Evolutionary conservation across 2,113 vertebrate genomes (phyloP).

Genomic region (Butorides virescens): DNA sequence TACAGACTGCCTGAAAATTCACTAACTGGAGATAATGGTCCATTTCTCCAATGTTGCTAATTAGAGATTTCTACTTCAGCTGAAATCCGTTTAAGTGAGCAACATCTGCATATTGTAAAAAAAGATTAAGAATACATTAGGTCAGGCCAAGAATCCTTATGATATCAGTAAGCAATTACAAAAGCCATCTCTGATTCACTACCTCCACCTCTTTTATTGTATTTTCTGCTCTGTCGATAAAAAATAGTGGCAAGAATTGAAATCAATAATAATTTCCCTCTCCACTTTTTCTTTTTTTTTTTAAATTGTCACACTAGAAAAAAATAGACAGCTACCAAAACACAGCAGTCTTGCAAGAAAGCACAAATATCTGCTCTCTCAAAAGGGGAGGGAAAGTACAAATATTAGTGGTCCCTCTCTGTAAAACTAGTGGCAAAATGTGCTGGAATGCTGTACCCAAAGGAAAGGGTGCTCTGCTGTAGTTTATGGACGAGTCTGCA

Average conservation of each 20-base stretch:
- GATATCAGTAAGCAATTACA: background rate
- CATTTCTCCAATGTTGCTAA: constrained; percentile 60
- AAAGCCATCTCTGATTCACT: background rate
- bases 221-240: background rate
- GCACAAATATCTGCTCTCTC: background rate
- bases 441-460: background rate
- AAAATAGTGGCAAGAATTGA: constrained; percentile 9
- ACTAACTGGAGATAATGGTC: constrained; percentile 62
- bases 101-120: background rate
- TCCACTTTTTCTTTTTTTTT: background rate
- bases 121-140: background rate
- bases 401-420: background rate
- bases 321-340: background rate
- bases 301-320: background rate
- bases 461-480: background rate
- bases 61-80: constrained; percentile 49
- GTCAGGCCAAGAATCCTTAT: background rate
- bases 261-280: background rate
- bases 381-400: background rate
- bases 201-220: background rate
- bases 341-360: background rate
- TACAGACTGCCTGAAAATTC: constrained; percentile 56
- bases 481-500: background rate
- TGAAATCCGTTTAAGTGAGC: constrained; percentile 59
- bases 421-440: background rate